A percentile compares a stretch with the other conserved stretches of the same genome.
These are phyloP conservation scores for Phalacrocorax carbo DNA, from an alignment of 2,113 vertebrate species.

Conservation along the genomic window DNA sequence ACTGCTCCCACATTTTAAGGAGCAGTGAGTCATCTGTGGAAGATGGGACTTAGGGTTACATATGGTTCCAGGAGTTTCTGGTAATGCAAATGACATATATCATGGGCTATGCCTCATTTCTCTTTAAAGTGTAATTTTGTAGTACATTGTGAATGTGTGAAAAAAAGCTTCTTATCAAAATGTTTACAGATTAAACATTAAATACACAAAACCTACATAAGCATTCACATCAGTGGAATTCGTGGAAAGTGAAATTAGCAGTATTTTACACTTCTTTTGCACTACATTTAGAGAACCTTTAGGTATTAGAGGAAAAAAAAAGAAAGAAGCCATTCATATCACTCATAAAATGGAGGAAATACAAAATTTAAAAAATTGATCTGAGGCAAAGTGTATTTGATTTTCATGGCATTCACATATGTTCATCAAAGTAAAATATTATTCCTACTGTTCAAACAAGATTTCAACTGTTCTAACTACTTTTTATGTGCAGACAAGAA, in stretches of 20 bases:
- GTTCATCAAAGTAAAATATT: not conserved
- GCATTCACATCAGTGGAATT: not conserved
- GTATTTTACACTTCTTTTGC: not conserved
- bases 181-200: not conserved
- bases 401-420: not conserved
- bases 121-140: not conserved
- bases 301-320: not conserved
- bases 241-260: not conserved
- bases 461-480: not conserved
- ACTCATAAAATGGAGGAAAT: not conserved
- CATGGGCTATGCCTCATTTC: not conserved
- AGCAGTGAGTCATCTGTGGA: not conserved
- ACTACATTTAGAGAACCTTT: not conserved
- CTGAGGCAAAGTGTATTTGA: not conserved
- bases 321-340: not conserved
- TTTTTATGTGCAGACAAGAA: not conserved
- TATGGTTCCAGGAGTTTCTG: not conserved
- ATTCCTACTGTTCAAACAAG: not conserved
- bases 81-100: not conserved
- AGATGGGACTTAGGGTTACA: not conserved
- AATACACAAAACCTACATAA: not conserved
- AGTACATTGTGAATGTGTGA: not conserved
- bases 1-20: not conserved
- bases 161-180: not conserved
- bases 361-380: not conserved